Evolutionary conservation across 2,888 invertebrate species (phyloP), one percentile per base, ranked within the genome.

Genomic region (Tinea trinotella): DNA sequence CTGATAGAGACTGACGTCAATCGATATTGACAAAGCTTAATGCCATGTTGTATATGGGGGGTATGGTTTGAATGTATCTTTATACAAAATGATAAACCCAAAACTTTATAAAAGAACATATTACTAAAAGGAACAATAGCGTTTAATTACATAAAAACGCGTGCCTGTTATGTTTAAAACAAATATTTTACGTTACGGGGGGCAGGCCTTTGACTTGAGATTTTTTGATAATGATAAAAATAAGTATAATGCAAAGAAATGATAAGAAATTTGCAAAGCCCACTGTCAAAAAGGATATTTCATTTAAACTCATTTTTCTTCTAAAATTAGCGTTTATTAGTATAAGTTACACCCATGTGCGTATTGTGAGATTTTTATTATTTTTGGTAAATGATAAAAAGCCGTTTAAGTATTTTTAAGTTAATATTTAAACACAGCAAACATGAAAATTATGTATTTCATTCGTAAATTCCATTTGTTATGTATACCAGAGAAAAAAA

Each of bases 1-100:
- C 46, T 18, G 46, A 46, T 46, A 19, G n/a, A 9, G 10, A 46
- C 19, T 46, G 46, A 46, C 46, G 46, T 46, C 46, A 46, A 18
- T 18, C 46, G 17, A 17, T 46, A 19, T 46, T 46, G 46, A 46
- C 19, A 46, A 7, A 46, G 13, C 46, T 19, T 17, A 36, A 12
- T 36, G 12, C 4, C 18, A 46, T 46, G 10, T 46, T 19, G 46
- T 46, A 19, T 9, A 10, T 6, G 5, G 46, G 18, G 18, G 18
- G 18, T 4, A 4, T 1, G 6, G 13, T 46, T 46, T 19, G 19
- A 46, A 44, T 44, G 6, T 15, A 44, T 15, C 44, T 44, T n/a
- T 4, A 46, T 46, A 46, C 10, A 46, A 17, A 40, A 40, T 30
- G 40, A 40, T 13, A 40, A 40, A 40, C 2, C 13, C n/a, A 13